Evolutionary conservation across 2,888 invertebrate species (phyloP), one percentile per base, ranked within the genome.

Genomic region (Boloria euphrosyne): DNA sequence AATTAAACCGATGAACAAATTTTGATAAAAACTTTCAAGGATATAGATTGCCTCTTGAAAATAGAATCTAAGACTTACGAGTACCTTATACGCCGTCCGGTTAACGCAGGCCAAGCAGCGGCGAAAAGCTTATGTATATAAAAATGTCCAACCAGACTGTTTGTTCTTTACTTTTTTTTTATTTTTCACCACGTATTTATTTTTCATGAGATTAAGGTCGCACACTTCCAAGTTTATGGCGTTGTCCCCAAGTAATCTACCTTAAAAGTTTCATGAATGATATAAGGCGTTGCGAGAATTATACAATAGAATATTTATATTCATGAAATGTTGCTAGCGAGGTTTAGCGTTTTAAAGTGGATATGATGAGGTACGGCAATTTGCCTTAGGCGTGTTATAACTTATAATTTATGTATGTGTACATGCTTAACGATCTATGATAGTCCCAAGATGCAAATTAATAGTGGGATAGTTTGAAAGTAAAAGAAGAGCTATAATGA

Each of bases 231-330:
- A 57, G 22, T 38, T 31, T 18, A 31, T 49, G 59, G 31, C 31
- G 47, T 49, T 49, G 59, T 59, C 59, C 38, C 49, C 59, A 17
- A 47, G 58, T 59, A 38, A 59, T 49, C 17, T 17, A 59, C 49
- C 65, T 61, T 66, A 54, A 70, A 65, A 66, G 54, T 66, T 66
- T 69, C 59, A 66, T 76, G 77, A 80, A 78, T 74, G 75, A 73
- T 71, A 72, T 74, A 75, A 76, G 78, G 80, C 77, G 76, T 76
- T 73, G 76, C 73, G 75, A 73, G 74, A 77, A 79, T 78, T 78
- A 73, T 75, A 72, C 72, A 74, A 68, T 69, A 53, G 65, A 67
- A 73, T 73, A 73, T 76, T 80, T 73, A 75, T 75, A 78, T 79
- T 80, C 77, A 78, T 78, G 74, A 74, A 73, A 70, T 73, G 67